Conservation (phyloP, 2,888 invertebrate species). For the Acanthosepion esculentum region DNA sequence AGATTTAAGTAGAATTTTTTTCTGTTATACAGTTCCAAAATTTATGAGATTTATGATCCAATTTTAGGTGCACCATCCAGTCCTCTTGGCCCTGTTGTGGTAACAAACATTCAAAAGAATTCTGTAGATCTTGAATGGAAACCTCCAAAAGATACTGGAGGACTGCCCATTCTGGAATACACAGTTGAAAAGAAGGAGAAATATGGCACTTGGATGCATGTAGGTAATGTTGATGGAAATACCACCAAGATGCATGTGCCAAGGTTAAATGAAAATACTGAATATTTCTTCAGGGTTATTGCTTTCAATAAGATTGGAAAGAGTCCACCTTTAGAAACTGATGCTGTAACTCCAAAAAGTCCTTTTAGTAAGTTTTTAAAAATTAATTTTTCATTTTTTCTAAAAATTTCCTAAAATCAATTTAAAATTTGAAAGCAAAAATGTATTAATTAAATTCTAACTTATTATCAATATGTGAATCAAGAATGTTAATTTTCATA, state of each 20-base stretch:
- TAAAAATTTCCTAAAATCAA: not conserved
- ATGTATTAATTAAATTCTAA: not conserved
- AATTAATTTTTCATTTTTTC: not conserved
- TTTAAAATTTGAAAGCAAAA: not conserved
- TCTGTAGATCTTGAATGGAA: conserved; percentile 67
- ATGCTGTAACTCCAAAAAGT: conserved; percentile 49
- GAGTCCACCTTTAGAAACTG: conserved; percentile 79
- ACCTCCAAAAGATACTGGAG: conserved; percentile 68
- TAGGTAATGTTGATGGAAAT: conserved; percentile 53
- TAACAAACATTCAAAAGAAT: conserved; percentile 56
- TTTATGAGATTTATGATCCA: not conserved
- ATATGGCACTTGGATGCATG: conserved; percentile 56
- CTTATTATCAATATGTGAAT: too few species aligned
- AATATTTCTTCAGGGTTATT: conserved; percentile 69
- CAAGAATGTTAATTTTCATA: not conserved
- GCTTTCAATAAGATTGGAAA: conserved; percentile 84
- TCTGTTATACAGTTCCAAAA: not conserved
- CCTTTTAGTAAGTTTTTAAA: conserved; percentile 39
- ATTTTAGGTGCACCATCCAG: conserved; percentile 60
- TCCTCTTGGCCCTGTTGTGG: conserved; percentile 65
- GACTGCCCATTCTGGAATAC: conserved; percentile 64
- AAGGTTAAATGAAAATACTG: conserved; percentile 59
- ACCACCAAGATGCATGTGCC: conserved; percentile 54
- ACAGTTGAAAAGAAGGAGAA: conserved; percentile 61
- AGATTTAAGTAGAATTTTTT: not conserved